Conservation (phyloP, 1,140 invertebrate genomes). For the Rhyacophila brunnea region DNA sequence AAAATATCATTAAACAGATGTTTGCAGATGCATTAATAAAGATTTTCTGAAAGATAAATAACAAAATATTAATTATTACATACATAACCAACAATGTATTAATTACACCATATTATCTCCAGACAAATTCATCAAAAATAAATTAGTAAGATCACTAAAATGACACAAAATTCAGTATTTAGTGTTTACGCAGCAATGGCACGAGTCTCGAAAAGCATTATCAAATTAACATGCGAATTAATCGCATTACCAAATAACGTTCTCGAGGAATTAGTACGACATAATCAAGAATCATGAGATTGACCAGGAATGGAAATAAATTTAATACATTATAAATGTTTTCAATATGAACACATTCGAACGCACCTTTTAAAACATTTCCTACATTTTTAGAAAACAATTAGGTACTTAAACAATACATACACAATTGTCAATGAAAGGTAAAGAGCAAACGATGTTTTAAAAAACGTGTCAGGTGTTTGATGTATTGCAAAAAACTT, state of each 20-base stretch:
- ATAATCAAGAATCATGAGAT: not conserved
- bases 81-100: constrained; percentile 35
- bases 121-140: constrained; percentile 27
- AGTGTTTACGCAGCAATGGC: constrained; percentile 23
- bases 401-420: not conserved
- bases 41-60: constrained; percentile 35
- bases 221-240: no score
- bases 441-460: no score
- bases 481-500: no score
- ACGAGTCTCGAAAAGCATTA: constrained; percentile 13
- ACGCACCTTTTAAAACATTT: not conserved
- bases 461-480: no score
- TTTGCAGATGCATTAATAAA: constrained; percentile 33
- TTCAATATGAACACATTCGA: not conserved
- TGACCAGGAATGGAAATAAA: not conserved
- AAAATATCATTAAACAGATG: constrained; percentile 35
- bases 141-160: constrained; percentile 33
- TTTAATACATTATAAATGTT: not conserved
- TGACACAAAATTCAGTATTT: constrained; percentile 24
- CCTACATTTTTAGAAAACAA: not conserved
- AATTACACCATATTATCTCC: constrained; percentile 16
- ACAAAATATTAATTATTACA: constrained; percentile 35
- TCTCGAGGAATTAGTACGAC: no score
- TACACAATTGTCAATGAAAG: no score
- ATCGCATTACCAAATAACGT: no score